Percentiles rank a stretch among this genome's conserved stretches.
phyloP scores from a whole-genome alignment of 2,113 vertebrate species.

The Haemorhous mexicanus region DNA sequence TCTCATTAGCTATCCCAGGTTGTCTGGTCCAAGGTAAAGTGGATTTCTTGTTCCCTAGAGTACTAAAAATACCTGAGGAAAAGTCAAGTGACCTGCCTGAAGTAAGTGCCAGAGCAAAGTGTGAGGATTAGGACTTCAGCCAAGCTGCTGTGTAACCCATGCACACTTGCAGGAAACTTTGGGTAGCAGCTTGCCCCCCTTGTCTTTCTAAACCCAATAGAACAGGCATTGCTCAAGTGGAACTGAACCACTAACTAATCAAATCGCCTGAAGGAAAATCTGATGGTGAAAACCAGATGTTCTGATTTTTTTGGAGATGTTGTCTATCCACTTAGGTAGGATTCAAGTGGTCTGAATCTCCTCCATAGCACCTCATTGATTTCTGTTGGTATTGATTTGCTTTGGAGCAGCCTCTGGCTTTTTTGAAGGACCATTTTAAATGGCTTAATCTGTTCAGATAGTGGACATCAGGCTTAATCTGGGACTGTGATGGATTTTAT shows the following conservation, averaged over 20 bases:
- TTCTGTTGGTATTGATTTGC: neutral
- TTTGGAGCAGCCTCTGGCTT: neutral
- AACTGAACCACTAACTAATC: neutral
- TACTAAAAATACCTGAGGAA: neutral
- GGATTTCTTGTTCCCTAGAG: neutral
- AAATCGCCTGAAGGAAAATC: neutral
- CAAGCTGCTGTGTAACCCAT: neutral
- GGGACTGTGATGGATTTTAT: neutral
- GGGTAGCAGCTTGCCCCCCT: neutral
- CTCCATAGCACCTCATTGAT: neutral
- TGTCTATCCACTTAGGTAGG: neutral
- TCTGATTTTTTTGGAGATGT: neutral
- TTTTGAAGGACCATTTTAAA: neutral
- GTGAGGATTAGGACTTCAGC: neutral
- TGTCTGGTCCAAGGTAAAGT: neutral
- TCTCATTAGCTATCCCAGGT: neutral
- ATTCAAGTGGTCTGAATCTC: neutral
- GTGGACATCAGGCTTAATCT: neutral
- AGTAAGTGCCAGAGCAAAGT: neutral
- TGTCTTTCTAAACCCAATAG: neutral
- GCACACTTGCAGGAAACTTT: neutral
- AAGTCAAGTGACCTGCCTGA: neutral
- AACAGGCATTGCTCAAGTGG: neutral
- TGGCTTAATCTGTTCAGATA: neutral
- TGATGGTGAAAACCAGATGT: neutral